A percentile compares a stretch with the other conserved stretches of the same genome.
Conservation (phyloP, 2,797 vertebrate species). For the Gadopsis bispinosus region DNA sequence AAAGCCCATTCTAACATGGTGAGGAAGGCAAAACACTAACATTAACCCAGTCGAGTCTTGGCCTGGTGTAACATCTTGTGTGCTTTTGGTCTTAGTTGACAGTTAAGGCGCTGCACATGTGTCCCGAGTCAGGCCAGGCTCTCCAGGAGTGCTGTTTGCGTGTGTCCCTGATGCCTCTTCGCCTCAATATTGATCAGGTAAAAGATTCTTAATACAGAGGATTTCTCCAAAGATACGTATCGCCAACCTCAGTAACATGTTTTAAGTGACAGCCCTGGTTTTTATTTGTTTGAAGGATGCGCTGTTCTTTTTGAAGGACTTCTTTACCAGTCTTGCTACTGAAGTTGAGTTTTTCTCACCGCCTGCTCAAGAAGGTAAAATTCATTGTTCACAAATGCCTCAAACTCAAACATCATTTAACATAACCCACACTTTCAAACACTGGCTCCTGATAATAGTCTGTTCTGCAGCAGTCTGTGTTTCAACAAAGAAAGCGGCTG, state of each 20-base stretch:
- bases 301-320: slow-evolving; percentile 98
- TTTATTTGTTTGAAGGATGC: slow-evolving; percentile 88
- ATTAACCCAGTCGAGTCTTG: not conserved
- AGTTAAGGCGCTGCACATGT: slow-evolving; percentile 93
- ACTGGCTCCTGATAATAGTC: not conserved
- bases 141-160: slow-evolving; percentile 96
- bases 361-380: slow-evolving; percentile 93
- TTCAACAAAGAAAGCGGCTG: slow-evolving; percentile 89
- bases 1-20: slow-evolving; percentile 99
- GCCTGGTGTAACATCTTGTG: not conserved
- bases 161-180: slow-evolving; percentile 95
- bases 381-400: not conserved
- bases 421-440: not conserved
- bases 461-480: slow-evolving; percentile 71
- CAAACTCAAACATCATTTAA: not conserved
- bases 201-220: not conserved
- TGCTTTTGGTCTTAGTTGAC: slow-evolving; percentile 86
- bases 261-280: slow-evolving; percentile 1
- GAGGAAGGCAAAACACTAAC: slow-evolving; percentile 24
- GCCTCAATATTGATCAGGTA: slow-evolving; percentile 99
- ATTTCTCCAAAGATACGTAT: not conserved
- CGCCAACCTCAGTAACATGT: not conserved
- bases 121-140: slow-evolving; percentile 92
- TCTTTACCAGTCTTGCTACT: slow-evolving; percentile 93
- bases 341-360: slow-evolving; percentile 95